phyloP scores from a whole-genome alignment of 2,888 invertebrate genomes.

The Zhengitettix transpicula region DNA sequence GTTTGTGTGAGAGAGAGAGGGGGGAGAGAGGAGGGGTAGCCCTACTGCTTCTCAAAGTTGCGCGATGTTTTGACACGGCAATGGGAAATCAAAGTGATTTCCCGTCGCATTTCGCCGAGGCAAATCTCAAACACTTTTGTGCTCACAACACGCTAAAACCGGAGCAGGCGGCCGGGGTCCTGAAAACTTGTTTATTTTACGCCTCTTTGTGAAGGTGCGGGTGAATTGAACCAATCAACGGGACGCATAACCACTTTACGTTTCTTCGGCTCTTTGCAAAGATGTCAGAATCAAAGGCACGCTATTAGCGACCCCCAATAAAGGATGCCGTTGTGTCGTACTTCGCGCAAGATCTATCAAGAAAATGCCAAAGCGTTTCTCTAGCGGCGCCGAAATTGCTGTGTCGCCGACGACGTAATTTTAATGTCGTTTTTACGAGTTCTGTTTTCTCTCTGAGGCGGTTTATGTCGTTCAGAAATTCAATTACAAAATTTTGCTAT shows the following conservation, averaged over 20 bases:
- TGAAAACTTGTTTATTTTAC: constrained; percentile 27
- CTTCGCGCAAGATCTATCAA: too few species aligned
- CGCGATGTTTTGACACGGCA: constrained; percentile 9
- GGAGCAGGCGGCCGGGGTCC: constrained; percentile 13
- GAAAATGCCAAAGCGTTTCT: too few species aligned
- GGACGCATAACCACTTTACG: constrained; percentile 5
- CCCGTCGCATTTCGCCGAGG: not conserved
- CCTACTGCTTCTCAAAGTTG: constrained; percentile 17
- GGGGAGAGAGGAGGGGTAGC: constrained; percentile 7
- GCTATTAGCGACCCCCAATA: not conserved
- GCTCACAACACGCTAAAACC: constrained; percentile 19
- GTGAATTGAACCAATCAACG: constrained; percentile 10
- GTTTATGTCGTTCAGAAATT: not conserved
- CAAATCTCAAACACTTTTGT: constrained; percentile 2
- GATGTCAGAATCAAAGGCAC: not conserved
- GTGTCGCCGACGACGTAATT: too few species aligned
- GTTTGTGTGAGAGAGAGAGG: too few species aligned
- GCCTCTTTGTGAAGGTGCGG: constrained; percentile 12
- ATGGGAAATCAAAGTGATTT: constrained; percentile 11
- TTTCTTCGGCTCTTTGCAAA: not conserved
- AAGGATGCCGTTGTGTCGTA: not conserved
- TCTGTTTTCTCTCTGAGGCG: not conserved
- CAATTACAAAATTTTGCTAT: not conserved
- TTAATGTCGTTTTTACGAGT: not conserved
- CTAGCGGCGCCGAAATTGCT: too few species aligned